phyloP scores from a whole-genome alignment of 2,888 invertebrate genomes.

The Bugula neritina region DNA sequence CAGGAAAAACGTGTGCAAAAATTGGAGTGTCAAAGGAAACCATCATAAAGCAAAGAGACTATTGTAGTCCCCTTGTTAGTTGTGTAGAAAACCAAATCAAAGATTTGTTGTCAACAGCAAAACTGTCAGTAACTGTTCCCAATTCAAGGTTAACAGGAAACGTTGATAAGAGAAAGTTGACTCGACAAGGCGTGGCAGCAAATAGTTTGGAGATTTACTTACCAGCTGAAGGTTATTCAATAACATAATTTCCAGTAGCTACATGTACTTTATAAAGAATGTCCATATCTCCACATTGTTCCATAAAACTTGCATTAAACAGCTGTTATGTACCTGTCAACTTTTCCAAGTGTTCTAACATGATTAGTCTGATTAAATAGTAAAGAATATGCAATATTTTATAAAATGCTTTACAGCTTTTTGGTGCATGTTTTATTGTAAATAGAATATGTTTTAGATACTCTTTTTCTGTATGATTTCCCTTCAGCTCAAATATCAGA shows the following conservation, averaged over 20 bases:
- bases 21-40: not conserved
- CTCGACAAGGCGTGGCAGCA: slow-evolving; percentile 9
- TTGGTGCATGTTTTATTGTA: too few species aligned
- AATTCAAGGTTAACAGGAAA: not conserved
- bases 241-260: too few species aligned
- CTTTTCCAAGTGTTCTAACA: too few species aligned
- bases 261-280: too few species aligned
- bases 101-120: not conserved
- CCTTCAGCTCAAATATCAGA: slow-evolving; percentile 7
- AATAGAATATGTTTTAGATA: slow-evolving; percentile 15
- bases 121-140: not conserved
- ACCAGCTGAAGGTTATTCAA: not conserved
- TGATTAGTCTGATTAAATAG: too few species aligned
- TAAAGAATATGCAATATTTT: too few species aligned
- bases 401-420: too few species aligned
- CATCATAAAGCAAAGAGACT: not conserved
- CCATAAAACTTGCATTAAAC: too few species aligned
- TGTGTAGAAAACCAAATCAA: slow-evolving; percentile 3
- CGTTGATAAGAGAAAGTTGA: not conserved
- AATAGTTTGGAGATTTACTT: not conserved
- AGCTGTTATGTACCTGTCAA: too few species aligned
- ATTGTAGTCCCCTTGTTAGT: not conserved
- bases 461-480: not conserved
- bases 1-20: slow-evolving; percentile 19
- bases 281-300: too few species aligned